A percentile compares a stretch with the other conserved stretches of the same genome.
These are phyloP conservation scores for Catotricha subobsoleta DNA, from an alignment of 2,888 invertebrate genomes.

Conservation along the genomic window DNA sequence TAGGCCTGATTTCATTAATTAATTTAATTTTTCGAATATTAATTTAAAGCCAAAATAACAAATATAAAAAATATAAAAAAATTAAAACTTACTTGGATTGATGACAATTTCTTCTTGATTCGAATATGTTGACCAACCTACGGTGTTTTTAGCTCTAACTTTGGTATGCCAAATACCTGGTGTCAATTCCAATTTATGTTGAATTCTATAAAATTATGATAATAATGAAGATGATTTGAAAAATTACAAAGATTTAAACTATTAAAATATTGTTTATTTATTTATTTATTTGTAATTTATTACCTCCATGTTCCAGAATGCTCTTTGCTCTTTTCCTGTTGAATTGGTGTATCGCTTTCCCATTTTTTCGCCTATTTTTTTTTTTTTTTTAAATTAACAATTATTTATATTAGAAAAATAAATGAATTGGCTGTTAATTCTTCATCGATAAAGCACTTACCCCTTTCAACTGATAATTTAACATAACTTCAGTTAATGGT, in stretches of 20 bases:
- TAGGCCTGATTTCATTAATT: no score
- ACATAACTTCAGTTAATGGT: conserved; percentile 22
- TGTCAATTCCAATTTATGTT: conserved; percentile 21
- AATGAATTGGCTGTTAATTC: not conserved
- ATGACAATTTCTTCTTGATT: conserved; percentile 18
- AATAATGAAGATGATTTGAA: not conserved
- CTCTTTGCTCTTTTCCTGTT: conserved; percentile 20
- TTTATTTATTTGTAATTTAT: no score
- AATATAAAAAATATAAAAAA: no score
- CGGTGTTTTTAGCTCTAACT: conserved; percentile 22
- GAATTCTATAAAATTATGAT: conserved; percentile 13
- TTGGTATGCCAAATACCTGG: conserved; percentile 24
- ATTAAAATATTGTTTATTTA: no score
- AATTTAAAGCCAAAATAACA: no score
- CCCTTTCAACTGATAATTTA: conserved; percentile 23
- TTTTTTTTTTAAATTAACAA: not conserved
- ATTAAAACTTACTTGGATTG: no score
- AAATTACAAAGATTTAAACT: no score
- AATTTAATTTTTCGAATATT: no score
- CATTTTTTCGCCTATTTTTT: conserved; percentile 22
- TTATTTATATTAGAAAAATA: not conserved
- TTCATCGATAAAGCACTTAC: conserved; percentile 15
- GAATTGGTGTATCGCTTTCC: conserved; percentile 21
- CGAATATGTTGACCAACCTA: conserved; percentile 25
- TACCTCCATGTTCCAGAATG: conserved; percentile 22